Evolutionary conservation across 2,113 vertebrate species (phyloP), one percentile per base, ranked within the genome.

Genomic region (Kobus ellipsiprymnus): DNA sequence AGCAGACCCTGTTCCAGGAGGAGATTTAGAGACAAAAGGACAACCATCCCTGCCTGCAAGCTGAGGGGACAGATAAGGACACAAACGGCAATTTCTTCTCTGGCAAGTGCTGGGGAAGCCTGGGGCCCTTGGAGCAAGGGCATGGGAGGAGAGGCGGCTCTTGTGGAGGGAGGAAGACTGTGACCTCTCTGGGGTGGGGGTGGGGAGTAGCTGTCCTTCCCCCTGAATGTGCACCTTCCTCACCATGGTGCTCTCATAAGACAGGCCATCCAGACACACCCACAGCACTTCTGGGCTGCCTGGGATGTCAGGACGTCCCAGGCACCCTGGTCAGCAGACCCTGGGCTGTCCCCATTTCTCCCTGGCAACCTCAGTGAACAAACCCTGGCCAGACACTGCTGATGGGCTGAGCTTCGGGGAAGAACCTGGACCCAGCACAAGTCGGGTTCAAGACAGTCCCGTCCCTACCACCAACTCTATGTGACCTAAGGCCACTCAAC

Each of bases 1-100:
- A 85, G 85, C 82, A 90, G 54, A 50, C 29, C 30, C 59, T 7
- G 27, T 19, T 87, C 71, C 36, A 82, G 71, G 46, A 8, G 5
- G 87, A 83, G 59, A 13, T 16, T 30, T 21, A 48, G 52, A 96
- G 78, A 59, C 92, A 84, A 71, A 95, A 54, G 94, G 78, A 92
- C 44, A 62, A 33, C 52, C 46, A 55, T 14, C 36, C 52, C 80
- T 9, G 7, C 54, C 67, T 95, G 78, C 80, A 54, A 59, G 55
- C 48, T 10, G 25, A 62, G 25, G 36, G 83, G 93, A 83, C 48
- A 62, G 86, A 74, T 0, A 5, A 91, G 50, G 81, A 62, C 83
- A 87, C n/a, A 15, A 29, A 23, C 0, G 0, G 52, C 36, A 11
- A 67, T 77, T 29, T 4, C 0, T 25, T 52, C 25, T 87, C 8